phyloP scores from a whole-genome alignment of 2,113 vertebrate species.

The Sinosuthora webbiana region DNA sequence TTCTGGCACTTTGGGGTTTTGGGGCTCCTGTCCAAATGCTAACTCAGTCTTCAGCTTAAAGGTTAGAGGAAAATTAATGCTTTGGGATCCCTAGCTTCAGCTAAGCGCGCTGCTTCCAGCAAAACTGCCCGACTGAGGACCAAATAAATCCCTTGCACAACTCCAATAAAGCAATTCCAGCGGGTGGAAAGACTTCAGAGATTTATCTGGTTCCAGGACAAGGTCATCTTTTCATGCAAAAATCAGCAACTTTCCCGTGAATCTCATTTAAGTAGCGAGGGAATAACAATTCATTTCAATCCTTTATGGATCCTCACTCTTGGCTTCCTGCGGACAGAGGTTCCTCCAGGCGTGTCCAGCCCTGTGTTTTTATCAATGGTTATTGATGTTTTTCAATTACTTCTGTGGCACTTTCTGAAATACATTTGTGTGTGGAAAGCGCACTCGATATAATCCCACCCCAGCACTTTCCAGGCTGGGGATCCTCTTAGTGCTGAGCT shows the following conservation, averaged over 20 bases:
- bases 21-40: not conserved
- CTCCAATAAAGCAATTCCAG: constrained; percentile 17
- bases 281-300: constrained; percentile 10
- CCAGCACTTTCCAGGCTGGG: not conserved
- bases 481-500: constrained; percentile 7
- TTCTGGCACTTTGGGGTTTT: not conserved
- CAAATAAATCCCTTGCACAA: not conserved
- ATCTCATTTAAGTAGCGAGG: constrained; percentile 14
- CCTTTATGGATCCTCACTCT: constrained; percentile 35
- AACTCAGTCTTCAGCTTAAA: not conserved
- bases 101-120: not conserved
- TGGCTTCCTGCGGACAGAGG: not conserved
- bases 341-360: constrained; percentile 1
- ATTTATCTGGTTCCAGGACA: constrained; percentile 18
- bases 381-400: constrained; percentile 69
- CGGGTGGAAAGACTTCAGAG: not conserved
- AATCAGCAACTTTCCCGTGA: constrained; percentile 53
- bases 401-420: constrained; percentile 53
- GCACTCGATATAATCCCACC: not conserved
- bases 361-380: constrained; percentile 39
- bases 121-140: not conserved
- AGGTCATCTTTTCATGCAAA: constrained; percentile 56
- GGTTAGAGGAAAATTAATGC: not conserved
- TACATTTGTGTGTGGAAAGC: constrained; percentile 60
- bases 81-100: not conserved